phyloP scores from a whole-genome alignment of 2,113 vertebrate genomes.

The Labeo rohita region DNA sequence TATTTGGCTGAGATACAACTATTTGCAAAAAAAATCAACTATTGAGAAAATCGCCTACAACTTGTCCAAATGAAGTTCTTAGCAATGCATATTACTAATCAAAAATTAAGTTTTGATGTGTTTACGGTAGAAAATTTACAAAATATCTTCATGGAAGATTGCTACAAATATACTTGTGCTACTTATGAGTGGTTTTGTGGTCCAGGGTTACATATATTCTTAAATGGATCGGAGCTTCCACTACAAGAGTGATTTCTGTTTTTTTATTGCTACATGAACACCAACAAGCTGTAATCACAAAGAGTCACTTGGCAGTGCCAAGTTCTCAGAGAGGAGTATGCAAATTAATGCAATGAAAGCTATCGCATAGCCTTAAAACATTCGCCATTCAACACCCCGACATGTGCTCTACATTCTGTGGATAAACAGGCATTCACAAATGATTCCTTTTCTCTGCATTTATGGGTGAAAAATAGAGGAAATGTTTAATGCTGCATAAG shows the following conservation, averaged over 20 bases:
- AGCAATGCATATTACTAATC: too few species aligned
- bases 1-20: too few species aligned
- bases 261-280: neutral
- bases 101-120: too few species aligned
- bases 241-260: neutral
- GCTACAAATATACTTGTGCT: too few species aligned
- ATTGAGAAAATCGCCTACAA: too few species aligned
- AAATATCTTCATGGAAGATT: too few species aligned
- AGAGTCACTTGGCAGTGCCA: neutral
- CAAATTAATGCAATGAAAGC: neutral
- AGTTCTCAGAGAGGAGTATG: neutral
- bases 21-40: too few species aligned
- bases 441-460: neutral
- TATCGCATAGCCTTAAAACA: neutral
- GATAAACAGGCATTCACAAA: constrained; percentile 19
- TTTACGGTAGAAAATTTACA: too few species aligned
- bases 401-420: neutral
- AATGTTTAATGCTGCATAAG: constrained; percentile 4
- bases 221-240: constrained; percentile 7
- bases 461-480: neutral
- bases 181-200: too few species aligned
- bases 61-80: too few species aligned
- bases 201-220: too few species aligned
- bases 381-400: neutral
- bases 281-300: constrained; percentile 7